Conservation (phyloP, 2,113 vertebrate genomes). For the Acinonyx jubatus region DNA sequence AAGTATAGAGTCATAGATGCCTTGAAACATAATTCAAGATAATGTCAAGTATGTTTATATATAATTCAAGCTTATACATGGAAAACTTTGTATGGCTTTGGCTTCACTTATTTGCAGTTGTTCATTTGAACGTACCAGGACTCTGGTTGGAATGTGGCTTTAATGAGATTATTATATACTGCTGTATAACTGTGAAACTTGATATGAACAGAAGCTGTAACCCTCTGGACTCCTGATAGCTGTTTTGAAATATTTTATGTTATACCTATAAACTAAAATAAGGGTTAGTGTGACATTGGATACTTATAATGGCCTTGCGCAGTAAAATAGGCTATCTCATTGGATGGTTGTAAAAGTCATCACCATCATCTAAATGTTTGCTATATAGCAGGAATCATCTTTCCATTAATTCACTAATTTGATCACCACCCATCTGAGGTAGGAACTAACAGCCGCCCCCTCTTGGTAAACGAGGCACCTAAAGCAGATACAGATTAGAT, state of each 20-base stretch:
- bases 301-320: not conserved
- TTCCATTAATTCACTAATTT: not conserved
- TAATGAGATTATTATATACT: not conserved
- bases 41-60: not conserved
- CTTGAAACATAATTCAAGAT: conserved; percentile 10
- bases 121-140: not conserved
- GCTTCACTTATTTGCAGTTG: not conserved
- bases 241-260: not conserved
- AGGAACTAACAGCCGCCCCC: not conserved
- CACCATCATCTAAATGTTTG: not conserved
- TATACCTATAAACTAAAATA: not conserved
- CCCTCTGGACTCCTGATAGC: not conserved
- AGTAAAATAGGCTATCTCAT: not conserved
- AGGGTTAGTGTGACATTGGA: not conserved
- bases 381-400: not conserved
- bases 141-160: conserved; percentile 5
- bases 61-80: not conserved
- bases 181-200: not conserved
- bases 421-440: not conserved
- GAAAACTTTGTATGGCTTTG: not conserved
- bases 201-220: not conserved
- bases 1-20: not conserved
- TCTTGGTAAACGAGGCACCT: not conserved
- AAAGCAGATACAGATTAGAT: not conserved
- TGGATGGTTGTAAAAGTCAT: not conserved